phyloP scores from a whole-genome alignment of 1,140 invertebrate genomes.

The Hestina assimilis region DNA sequence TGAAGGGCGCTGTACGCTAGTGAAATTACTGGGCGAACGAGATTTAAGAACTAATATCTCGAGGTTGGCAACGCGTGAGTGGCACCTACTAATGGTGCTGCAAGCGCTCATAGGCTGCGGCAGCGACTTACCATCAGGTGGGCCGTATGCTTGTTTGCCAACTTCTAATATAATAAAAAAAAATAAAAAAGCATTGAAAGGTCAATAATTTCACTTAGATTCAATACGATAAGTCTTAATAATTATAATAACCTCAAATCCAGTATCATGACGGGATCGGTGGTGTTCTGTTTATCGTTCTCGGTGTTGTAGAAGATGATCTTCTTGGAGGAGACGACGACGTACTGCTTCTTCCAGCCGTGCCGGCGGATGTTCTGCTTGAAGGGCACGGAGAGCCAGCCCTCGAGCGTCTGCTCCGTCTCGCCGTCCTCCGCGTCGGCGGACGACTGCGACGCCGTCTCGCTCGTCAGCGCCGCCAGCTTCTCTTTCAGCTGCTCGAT shows the following conservation, averaged over 20 bases:
- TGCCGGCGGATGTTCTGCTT: slow-evolving; percentile 97
- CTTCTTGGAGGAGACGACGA: slow-evolving; percentile 97
- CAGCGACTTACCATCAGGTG: no score
- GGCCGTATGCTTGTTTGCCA: no score
- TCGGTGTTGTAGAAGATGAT: slow-evolving; percentile 99
- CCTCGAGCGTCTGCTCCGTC: slow-evolving; percentile 91
- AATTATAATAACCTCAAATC: slow-evolving; percentile 92
- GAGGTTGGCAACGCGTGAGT: no score
- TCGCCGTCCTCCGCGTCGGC: slow-evolving; percentile 92
- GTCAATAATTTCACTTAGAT: no score
- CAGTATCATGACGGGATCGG: slow-evolving; percentile 95
- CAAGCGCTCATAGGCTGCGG: no score
- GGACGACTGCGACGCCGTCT: slow-evolving; percentile 94
- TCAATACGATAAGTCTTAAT: no score
- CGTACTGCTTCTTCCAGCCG: slow-evolving; percentile 98
- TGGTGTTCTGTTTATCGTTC: slow-evolving; percentile 93
- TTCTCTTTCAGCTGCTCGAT: slow-evolving; percentile 95
- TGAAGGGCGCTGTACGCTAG: no score
- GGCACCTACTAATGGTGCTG: no score
- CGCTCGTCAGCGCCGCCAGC: slow-evolving; percentile 86
- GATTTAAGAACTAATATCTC: no score
- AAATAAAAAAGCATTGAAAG: no score
- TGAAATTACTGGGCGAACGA: no score
- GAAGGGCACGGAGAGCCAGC: slow-evolving; percentile 96
- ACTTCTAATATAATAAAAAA: no score